Percentiles rank a stretch among this genome's conserved stretches.
Evolutionary conservation across 2,113 vertebrate species (phyloP).

Genomic region (Dipodomys stephensi): DNA sequence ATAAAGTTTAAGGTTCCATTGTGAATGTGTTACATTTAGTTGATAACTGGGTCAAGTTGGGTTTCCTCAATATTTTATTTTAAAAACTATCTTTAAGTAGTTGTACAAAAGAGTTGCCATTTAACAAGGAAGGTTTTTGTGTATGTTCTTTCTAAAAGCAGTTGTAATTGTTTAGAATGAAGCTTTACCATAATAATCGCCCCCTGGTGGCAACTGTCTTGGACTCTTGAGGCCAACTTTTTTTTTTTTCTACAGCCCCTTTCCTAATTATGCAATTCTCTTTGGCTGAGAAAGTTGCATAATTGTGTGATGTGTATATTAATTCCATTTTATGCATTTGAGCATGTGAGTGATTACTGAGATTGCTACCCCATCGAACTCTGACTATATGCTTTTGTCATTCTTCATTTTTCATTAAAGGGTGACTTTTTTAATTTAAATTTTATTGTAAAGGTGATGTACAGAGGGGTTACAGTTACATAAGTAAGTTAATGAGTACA

Average conservation of each 20-base stretch:
- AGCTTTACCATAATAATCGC: slow-evolving; percentile 5
- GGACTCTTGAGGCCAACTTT: background rate
- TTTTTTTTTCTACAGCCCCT: background rate
- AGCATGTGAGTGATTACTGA: background rate
- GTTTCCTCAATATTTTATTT: too few species aligned
- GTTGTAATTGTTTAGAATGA: background rate
- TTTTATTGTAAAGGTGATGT: too few species aligned
- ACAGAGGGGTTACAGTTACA: too few species aligned
- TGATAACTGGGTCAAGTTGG: background rate
- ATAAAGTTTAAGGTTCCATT: background rate
- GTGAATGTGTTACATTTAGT: background rate
- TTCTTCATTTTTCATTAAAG: background rate
- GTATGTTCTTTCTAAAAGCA: too few species aligned
- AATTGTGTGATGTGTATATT: background rate
- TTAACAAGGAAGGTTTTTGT: too few species aligned
- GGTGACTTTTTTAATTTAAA: background rate
- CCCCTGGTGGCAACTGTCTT: slow-evolving; percentile 72
- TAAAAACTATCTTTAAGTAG: too few species aligned
- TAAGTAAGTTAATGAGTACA: too few species aligned
- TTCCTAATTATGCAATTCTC: background rate
- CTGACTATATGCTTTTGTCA: background rate
- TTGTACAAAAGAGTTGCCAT: too few species aligned
- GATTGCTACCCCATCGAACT: background rate
- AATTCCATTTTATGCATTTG: background rate
- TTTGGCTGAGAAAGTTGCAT: background rate